phyloP scores from a whole-genome alignment of 2,113 vertebrate species.

The Cyprichromis sp. region DNA sequence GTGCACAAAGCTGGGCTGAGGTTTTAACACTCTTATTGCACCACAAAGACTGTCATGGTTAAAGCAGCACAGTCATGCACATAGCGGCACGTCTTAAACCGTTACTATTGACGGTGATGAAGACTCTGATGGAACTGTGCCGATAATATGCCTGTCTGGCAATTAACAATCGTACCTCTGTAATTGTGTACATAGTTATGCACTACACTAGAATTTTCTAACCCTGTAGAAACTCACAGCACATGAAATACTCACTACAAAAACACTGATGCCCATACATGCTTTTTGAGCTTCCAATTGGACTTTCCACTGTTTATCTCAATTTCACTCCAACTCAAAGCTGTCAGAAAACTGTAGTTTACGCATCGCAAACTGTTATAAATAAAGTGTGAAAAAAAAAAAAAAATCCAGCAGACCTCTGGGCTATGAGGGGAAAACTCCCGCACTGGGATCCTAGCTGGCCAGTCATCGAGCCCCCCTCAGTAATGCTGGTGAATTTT shows the following conservation, averaged over 20 bases:
- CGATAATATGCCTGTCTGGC: background rate
- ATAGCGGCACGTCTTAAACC: background rate
- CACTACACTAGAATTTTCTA: background rate
- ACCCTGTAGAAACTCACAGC: background rate
- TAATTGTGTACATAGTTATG: background rate
- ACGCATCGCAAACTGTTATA: background rate
- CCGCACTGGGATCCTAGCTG: background rate
- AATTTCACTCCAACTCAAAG: background rate
- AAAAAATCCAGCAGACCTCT: background rate
- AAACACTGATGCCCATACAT: background rate
- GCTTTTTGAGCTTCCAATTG: background rate
- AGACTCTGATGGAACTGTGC: background rate
- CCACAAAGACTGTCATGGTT: background rate
- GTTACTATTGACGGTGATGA: background rate
- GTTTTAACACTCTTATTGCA: background rate
- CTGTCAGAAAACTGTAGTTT: background rate
- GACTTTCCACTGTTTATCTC: background rate
- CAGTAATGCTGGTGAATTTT: background rate
- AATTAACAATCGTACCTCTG: background rate
- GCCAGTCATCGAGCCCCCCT: background rate
- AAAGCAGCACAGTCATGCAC: background rate
- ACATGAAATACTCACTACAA: background rate
- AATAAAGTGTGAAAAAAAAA: background rate
- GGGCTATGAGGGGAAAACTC: background rate
- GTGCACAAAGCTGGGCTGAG: background rate